Percentiles rank a stretch among this genome's conserved stretches.
Evolutionary conservation across 2,797 vertebrate genomes (phyloP).

Genomic region (Sebastes ruberrimus): DNA sequence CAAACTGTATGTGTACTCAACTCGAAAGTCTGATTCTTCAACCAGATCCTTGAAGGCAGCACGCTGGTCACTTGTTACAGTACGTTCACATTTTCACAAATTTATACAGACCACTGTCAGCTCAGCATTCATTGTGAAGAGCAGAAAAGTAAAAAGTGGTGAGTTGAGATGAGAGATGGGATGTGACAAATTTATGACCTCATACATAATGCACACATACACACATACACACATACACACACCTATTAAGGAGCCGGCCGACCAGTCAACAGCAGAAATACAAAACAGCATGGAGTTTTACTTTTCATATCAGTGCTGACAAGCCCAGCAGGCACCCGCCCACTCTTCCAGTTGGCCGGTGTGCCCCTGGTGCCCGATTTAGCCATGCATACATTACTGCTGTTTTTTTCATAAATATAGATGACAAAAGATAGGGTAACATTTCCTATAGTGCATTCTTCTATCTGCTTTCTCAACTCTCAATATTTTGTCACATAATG

Average conservation of each 20-base stretch:
- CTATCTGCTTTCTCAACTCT: background rate
- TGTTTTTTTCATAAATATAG: constrained; percentile 33
- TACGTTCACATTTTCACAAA: constrained; percentile 25
- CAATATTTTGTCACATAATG: background rate
- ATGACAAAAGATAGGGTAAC: constrained; percentile 9
- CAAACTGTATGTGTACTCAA: background rate
- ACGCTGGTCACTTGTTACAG: constrained; percentile 14
- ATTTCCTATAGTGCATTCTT: background rate
- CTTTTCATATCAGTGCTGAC: constrained; percentile 25
- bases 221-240: background rate
- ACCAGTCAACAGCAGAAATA: constrained; percentile 16
- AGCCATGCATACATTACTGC: constrained; percentile 6
- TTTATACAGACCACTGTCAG: constrained; percentile 44
- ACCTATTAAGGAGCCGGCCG: constrained; percentile 1
- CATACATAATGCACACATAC: background rate
- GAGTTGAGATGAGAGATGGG: background rate
- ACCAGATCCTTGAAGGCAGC: constrained; percentile 3
- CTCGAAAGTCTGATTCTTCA: background rate
- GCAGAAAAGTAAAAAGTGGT: background rate
- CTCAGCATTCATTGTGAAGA: constrained; percentile 38
- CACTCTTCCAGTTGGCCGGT: constrained; percentile 27
- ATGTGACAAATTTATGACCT: constrained; percentile 40
- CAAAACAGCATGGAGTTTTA: background rate
- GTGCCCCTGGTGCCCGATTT: background rate
- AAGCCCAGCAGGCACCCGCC: constrained; percentile 5